phyloP scores from a whole-genome alignment of 1,140 invertebrate genomes.

The Zaprionus capensis region DNA sequence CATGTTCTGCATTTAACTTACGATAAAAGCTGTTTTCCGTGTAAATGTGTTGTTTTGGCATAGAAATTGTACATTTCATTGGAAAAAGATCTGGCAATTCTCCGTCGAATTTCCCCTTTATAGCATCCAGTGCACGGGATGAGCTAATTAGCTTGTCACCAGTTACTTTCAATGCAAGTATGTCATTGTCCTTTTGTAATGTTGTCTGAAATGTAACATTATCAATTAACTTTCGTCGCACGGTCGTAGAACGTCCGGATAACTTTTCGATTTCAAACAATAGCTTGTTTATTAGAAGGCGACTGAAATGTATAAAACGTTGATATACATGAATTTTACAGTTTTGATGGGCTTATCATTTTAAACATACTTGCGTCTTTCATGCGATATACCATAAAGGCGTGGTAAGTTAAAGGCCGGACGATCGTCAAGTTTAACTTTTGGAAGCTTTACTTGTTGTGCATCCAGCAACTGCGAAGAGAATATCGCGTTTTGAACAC shows the following conservation, averaged over 20 bases:
- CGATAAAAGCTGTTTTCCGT: conserved; percentile 87
- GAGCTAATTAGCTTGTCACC: conserved; percentile 88
- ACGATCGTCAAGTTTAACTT: conserved; percentile 88
- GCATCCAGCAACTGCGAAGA: conserved; percentile 91
- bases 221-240: conserved; percentile 86
- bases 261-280: conserved; percentile 89
- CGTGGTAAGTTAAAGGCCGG: conserved; percentile 90
- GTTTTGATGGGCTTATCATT: neutral
- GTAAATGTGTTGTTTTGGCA: conserved; percentile 88
- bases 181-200: conserved; percentile 87
- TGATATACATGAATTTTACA: conserved; percentile 6
- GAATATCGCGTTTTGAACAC: conserved; percentile 87
- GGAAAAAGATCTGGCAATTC: conserved; percentile 90
- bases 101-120: conserved; percentile 84
- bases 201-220: conserved; percentile 85
- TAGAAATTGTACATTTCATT: conserved; percentile 88
- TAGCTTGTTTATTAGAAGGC: conserved; percentile 88
- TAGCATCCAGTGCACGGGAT: conserved; percentile 86
- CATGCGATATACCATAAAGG: conserved; percentile 89
- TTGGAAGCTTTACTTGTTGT: conserved; percentile 90
- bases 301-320: conserved; percentile 86
- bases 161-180: conserved; percentile 87
- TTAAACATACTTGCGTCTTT: conserved; percentile 88
- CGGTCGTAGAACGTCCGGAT: conserved; percentile 85
- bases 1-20: conserved; percentile 85